These are phyloP conservation scores for Tribolium castaneum DNA, from an alignment of 1,140 invertebrate genomes.

Conservation along the genomic window DNA sequence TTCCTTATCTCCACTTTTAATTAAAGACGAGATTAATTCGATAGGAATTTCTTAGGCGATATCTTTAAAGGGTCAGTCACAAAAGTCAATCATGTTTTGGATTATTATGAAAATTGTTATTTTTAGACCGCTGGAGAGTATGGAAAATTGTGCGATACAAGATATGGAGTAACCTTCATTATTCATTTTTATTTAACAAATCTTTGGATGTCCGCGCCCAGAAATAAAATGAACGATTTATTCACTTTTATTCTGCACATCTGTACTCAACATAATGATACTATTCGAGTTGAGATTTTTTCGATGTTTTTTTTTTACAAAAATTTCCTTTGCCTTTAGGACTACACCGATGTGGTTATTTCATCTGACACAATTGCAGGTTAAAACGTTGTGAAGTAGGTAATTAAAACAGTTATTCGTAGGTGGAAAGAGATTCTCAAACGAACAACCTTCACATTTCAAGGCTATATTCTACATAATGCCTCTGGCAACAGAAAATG, in stretches of 20 bases:
- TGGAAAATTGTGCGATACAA: not conserved
- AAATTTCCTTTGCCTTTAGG: not conserved
- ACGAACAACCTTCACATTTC: slow-evolving; percentile 32
- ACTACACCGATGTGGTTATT: not conserved
- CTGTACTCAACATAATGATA: not conserved
- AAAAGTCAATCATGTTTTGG: not conserved
- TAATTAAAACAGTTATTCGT: slow-evolving; percentile 35
- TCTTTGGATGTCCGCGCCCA: too few relatives aligned
- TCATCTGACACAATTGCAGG: slow-evolving; percentile 19
- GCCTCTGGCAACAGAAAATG: slow-evolving; percentile 33
- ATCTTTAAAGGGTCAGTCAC: not conserved
- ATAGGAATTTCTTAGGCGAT: not conserved
- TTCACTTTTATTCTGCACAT: not conserved
- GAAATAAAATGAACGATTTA: not conserved
- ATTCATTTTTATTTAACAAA: not conserved
- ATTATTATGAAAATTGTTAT: not conserved
- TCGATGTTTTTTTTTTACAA: not conserved
- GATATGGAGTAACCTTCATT: not conserved
- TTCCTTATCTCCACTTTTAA: not conserved
- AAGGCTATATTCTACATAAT: slow-evolving; percentile 30
- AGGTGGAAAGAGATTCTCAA: slow-evolving; percentile 30
- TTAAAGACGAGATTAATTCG: not conserved
- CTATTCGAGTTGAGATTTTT: not conserved
- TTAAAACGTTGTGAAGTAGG: not conserved
- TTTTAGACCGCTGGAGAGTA: not conserved